Percentiles rank a stretch among this genome's conserved stretches.
These are phyloP conservation scores for Tichodroma muraria DNA, from an alignment of 2,113 vertebrate genomes.

Conservation along the genomic window DNA sequence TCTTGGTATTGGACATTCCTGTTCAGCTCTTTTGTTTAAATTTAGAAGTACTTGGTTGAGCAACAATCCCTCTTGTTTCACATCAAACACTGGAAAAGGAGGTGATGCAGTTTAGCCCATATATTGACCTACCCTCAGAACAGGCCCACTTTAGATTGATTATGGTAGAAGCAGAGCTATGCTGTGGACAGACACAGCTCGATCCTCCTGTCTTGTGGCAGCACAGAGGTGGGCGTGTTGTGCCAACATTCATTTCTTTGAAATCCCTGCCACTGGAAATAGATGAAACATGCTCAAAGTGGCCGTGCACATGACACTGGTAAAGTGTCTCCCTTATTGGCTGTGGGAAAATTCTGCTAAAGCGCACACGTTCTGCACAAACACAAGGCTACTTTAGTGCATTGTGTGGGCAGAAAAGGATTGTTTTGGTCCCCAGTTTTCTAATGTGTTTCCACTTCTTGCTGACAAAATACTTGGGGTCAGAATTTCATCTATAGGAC, in stretches of 20 bases:
- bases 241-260: background rate
- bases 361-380: rapidly evolving
- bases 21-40: background rate
- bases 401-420: background rate
- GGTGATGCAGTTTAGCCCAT: background rate
- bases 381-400: background rate
- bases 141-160: background rate
- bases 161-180: background rate
- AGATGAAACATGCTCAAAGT: background rate
- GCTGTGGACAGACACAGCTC: background rate
- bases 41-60: background rate
- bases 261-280: background rate
- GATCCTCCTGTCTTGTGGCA: background rate
- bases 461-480: background rate
- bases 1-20: background rate
- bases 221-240: background rate
- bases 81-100: background rate
- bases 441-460: background rate
- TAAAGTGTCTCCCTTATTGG: background rate
- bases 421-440: background rate
- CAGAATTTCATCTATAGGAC: background rate
- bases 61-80: background rate
- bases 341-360: background rate
- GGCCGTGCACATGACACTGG: background rate
- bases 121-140: background rate